phyloP scores from a whole-genome alignment of 2,113 vertebrate species.

The Alligator mississippiensis region DNA sequence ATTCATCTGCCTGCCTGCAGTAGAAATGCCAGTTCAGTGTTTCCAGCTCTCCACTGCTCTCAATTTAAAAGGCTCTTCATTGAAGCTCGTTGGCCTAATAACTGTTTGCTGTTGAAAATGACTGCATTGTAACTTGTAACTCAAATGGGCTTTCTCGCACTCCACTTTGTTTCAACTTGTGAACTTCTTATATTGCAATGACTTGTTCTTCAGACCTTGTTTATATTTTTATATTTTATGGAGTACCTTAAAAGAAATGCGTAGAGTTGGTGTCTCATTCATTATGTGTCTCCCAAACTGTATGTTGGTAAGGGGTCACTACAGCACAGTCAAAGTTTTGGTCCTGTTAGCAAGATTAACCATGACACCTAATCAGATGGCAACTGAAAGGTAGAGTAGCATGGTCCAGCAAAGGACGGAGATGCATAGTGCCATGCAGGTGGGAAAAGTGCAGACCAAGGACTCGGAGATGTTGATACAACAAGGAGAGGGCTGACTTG shows the following conservation, averaged over 20 bases:
- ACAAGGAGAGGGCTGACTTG: not conserved
- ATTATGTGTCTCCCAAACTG: not conserved
- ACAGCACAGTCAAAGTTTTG: fast-evolving
- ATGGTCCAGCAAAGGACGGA: not conserved
- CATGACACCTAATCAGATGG: fast-evolving
- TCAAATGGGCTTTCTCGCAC: slow-evolving; percentile 32
- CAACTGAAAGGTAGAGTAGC: not conserved
- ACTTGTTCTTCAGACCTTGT: not conserved
- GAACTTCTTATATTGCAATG: not conserved
- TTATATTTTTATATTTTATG: not conserved
- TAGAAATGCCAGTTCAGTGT: slow-evolving; percentile 49
- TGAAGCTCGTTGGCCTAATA: slow-evolving; percentile 44
- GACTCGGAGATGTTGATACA: not conserved
- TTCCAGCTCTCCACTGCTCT: slow-evolving; percentile 5
- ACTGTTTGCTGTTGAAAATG: slow-evolving; percentile 35
- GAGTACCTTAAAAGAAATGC: not conserved
- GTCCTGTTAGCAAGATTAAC: not conserved
- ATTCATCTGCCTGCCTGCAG: slow-evolving; percentile 29
- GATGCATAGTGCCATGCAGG: not conserved
- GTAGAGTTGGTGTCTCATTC: not conserved
- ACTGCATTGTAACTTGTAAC: not conserved
- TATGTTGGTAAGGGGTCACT: not conserved
- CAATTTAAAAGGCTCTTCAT: slow-evolving; percentile 31
- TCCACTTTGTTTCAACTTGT: not conserved
- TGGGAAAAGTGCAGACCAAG: not conserved